Evolutionary conservation across 2,113 vertebrate genomes (phyloP).

Genomic region (Chroicocephalus ridibundus): DNA sequence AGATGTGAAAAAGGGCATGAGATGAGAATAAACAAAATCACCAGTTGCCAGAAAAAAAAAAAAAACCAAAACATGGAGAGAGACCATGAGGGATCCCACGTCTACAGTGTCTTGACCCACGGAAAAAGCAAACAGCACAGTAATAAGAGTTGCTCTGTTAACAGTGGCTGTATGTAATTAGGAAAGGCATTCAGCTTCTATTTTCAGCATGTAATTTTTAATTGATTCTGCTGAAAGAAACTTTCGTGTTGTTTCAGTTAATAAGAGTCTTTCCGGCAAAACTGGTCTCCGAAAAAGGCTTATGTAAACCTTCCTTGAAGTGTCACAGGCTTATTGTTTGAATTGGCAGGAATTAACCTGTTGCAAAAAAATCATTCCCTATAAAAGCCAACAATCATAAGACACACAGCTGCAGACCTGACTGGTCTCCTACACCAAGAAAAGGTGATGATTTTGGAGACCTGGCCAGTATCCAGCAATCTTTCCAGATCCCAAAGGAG

Average conservation of each 20-base stretch:
- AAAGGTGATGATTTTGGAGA: not conserved
- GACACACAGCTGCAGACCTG: not conserved
- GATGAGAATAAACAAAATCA: constrained; percentile 7
- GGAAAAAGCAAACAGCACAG: not conserved
- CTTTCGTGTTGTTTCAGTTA: not conserved
- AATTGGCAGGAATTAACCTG: constrained; percentile 15
- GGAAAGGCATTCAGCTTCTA: constrained; percentile 10
- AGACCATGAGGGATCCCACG: not conserved
- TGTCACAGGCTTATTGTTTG: constrained; percentile 2
- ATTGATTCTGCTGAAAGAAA: constrained; percentile 50
- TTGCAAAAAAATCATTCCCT: not conserved
- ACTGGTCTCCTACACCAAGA: not conserved
- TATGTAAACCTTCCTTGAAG: constrained; percentile 16
- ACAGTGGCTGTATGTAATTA: constrained; percentile 8
- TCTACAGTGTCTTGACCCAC: not conserved
- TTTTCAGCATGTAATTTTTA: not conserved
- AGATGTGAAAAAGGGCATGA: not conserved
- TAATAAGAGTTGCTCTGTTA: not conserved
- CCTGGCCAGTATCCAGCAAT: not conserved
- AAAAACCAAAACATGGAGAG: not conserved
- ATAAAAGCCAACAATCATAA: not conserved
- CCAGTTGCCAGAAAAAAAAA: not conserved
- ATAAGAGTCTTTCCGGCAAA: constrained; percentile 28
- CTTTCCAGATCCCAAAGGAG: not conserved
- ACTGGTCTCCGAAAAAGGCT: not conserved